A percentile compares a stretch with the other conserved stretches of the same genome.
phyloP scores from a whole-genome alignment of 1,140 invertebrate species.

The Diorhabda elongata region DNA sequence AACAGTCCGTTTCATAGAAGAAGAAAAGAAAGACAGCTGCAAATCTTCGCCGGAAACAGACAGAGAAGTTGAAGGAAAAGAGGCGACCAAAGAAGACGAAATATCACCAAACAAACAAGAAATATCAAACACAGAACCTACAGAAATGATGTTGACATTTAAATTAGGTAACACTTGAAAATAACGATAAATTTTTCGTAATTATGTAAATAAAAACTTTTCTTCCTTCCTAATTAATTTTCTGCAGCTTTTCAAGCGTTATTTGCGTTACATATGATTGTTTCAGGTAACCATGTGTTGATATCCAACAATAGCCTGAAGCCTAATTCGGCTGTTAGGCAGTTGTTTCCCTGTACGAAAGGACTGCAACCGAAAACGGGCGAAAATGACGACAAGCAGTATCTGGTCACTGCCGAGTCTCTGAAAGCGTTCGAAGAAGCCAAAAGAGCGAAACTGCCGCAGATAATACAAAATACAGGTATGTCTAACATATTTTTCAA shows the following conservation, averaged over 20 bases:
- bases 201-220: too few relatives aligned
- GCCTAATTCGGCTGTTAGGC: constrained; percentile 69
- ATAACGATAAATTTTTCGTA: too few relatives aligned
- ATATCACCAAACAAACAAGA: neutral
- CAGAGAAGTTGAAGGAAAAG: constrained; percentile 24
- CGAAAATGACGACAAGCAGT: constrained; percentile 41
- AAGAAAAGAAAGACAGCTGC: constrained; percentile 35
- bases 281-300: constrained; percentile 47
- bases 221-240: too few relatives aligned
- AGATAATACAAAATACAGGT: constrained; percentile 44
- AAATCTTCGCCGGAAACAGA: constrained; percentile 36
- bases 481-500: neutral
- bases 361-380: constrained; percentile 11
- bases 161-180: constrained; percentile 48
- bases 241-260: too few relatives aligned
- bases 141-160: constrained; percentile 56
- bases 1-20: constrained; percentile 53
- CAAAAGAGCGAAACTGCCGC: constrained; percentile 55
- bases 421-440: constrained; percentile 62
- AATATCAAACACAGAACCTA: constrained; percentile 35
- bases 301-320: constrained; percentile 58
- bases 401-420: constrained; percentile 61
- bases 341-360: constrained; percentile 59
- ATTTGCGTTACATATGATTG: neutral
- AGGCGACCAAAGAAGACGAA: constrained; percentile 7